Evolutionary conservation across 2,113 vertebrate genomes (phyloP).

Genomic region (Hippocampus barbouri): DNA sequence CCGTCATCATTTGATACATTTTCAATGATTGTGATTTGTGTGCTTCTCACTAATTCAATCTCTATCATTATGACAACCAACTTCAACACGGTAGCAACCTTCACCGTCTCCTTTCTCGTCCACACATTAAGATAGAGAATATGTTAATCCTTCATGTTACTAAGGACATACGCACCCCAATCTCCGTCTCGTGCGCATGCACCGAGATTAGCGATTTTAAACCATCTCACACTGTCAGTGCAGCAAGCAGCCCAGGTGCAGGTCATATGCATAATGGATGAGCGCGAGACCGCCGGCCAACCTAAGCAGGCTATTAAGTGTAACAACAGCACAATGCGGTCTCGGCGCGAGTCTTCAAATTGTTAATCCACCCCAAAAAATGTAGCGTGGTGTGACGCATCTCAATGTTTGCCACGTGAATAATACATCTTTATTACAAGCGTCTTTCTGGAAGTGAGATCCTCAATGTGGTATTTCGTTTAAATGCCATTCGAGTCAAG

Average conservation of each 20-base stretch:
- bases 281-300: slow-evolving; percentile 48
- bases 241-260: slow-evolving; percentile 36
- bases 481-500: slow-evolving; percentile 65
- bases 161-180: slow-evolving; percentile 6
- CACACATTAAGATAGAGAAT: too few relatives aligned
- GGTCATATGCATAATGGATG: slow-evolving; percentile 61
- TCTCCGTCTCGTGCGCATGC: neutral
- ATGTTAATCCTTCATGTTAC: slow-evolving; percentile 3
- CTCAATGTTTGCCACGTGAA: slow-evolving; percentile 35
- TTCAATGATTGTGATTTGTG: too few relatives aligned
- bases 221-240: slow-evolving; percentile 26
- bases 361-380: slow-evolving; percentile 50
- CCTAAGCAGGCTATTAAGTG: slow-evolving; percentile 57
- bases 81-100: neutral
- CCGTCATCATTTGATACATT: too few relatives aligned
- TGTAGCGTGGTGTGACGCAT: slow-evolving; percentile 39
- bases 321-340: slow-evolving; percentile 51
- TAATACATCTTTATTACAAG: slow-evolving; percentile 59
- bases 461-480: slow-evolving; percentile 65
- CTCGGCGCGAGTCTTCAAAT: slow-evolving; percentile 52
- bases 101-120: neutral
- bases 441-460: slow-evolving; percentile 50
- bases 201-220: slow-evolving; percentile 17
- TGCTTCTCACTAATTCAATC: too few relatives aligned
- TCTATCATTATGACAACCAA: too few relatives aligned